Conservation (phyloP, 2,113 vertebrate genomes). For the Reinhardtius hippoglossoides region DNA sequence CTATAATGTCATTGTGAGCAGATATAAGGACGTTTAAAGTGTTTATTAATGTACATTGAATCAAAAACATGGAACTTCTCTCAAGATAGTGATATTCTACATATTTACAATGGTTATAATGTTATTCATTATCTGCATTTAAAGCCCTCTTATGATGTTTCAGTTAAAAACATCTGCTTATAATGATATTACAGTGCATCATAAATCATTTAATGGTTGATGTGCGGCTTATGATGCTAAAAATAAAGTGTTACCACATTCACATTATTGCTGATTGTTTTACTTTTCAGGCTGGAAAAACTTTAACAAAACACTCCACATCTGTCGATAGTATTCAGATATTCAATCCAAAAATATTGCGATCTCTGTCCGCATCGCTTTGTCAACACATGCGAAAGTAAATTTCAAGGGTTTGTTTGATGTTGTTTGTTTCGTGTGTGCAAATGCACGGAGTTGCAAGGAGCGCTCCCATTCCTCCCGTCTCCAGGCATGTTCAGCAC, state of each 20-base stretch:
- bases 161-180: no score
- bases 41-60: neutral
- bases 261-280: neutral
- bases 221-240: neutral
- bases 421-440: neutral
- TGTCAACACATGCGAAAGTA: neutral
- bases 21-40: neutral
- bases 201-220: neutral
- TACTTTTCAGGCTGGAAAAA: neutral
- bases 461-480: conserved; percentile 33
- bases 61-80: neutral
- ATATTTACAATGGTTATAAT: neutral
- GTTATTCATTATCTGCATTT: neutral
- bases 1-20: no score
- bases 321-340: neutral
- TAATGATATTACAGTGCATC: no score
- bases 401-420: conserved; percentile 5
- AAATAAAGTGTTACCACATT: neutral
- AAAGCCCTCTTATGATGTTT: neutral
- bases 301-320: neutral
- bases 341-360: neutral
- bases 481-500: conserved; percentile 45
- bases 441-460: conserved; percentile 8
- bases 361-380: neutral
- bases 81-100: neutral